Conservation (phyloP, 2,113 vertebrate genomes). For the Malaclemys terrapin region DNA sequence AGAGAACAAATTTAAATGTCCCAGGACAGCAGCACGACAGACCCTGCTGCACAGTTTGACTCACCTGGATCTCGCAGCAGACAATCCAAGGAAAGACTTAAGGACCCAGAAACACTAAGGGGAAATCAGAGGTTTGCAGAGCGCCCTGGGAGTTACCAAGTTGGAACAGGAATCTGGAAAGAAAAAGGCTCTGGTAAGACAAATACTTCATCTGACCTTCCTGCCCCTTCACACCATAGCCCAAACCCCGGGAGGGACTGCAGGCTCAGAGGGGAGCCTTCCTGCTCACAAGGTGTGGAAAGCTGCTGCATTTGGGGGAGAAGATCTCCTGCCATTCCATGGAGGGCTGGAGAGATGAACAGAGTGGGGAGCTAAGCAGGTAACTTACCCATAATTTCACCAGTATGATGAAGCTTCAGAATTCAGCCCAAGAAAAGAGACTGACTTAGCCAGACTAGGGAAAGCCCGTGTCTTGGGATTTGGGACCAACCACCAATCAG, state of each 20-base stretch:
- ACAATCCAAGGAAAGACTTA: not conserved
- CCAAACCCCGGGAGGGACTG: not conserved
- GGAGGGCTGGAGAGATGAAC: too few species aligned
- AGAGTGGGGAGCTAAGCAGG: not conserved
- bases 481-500: too few species aligned
- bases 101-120: too few species aligned
- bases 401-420: not conserved
- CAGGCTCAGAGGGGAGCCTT: not conserved
- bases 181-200: not conserved
- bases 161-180: not conserved
- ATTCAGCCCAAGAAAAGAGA: not conserved
- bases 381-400: not conserved
- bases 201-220: not conserved
- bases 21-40: not conserved
- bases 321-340: not conserved
- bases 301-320: not conserved
- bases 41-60: not conserved
- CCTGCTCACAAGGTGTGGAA: not conserved
- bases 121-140: not conserved
- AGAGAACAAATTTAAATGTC: not conserved
- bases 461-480: too few species aligned
- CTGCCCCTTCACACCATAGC: not conserved
- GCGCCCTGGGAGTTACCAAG: not conserved
- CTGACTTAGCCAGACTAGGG: too few species aligned
- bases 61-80: not conserved